A percentile compares a stretch with the other conserved stretches of the same genome.
These are phyloP conservation scores for Scopus umbretta DNA, from an alignment of 2,113 vertebrate species.

Conservation along the genomic window DNA sequence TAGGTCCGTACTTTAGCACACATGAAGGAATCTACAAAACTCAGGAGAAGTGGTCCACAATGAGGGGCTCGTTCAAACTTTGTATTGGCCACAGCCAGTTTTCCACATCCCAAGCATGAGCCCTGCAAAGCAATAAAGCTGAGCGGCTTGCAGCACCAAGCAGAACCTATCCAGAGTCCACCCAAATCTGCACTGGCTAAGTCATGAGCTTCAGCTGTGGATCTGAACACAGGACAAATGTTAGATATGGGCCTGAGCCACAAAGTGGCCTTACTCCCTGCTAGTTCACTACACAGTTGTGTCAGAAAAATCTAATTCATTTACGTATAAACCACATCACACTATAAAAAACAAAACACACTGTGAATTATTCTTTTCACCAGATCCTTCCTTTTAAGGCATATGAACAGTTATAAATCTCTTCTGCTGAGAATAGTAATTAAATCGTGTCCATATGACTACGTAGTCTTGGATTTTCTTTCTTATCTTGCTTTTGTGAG, in stretches of 20 bases:
- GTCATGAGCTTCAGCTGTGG: not conserved
- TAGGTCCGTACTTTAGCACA: too few species aligned
- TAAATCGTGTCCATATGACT: not conserved
- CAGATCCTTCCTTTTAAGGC: not conserved
- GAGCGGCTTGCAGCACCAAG: fast-evolving
- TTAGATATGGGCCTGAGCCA: not conserved
- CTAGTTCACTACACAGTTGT: not conserved
- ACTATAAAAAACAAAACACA: not conserved
- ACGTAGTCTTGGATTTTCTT: not conserved
- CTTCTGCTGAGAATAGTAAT: not conserved
- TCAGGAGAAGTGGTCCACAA: not conserved
- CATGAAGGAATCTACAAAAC: not conserved
- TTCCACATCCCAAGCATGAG: not conserved
- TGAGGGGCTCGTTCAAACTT: not conserved
- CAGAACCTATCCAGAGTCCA: not conserved
- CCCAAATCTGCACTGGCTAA: not conserved
- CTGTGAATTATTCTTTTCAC: not conserved
- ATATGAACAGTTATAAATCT: not conserved
- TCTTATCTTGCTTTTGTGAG: not conserved
- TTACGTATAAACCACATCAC: not conserved
- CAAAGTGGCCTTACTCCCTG: not conserved
- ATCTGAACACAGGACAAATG: not conserved
- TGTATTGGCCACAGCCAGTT: not conserved
- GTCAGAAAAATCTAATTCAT: not conserved
- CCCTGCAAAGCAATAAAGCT: not conserved